Base-by-base conservation (phyloP, 2,888 invertebrate species). In the Pachliopta kotzebuea region DNA sequence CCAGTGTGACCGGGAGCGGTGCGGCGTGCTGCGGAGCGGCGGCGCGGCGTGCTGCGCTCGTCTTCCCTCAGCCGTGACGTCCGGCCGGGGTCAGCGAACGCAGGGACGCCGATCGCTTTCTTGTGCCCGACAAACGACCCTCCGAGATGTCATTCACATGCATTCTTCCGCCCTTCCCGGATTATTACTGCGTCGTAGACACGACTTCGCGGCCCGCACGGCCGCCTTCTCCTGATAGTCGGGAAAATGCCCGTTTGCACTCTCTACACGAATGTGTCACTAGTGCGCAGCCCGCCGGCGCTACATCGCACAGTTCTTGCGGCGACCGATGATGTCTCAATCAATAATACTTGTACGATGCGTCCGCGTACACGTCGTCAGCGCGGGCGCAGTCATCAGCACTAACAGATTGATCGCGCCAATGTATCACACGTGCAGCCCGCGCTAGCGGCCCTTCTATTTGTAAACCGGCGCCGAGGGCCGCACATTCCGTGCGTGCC, bases 381-480 rank as follows among this genome's bases (percentile, higher is more conserved):
- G 79, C 80, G 76, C 80, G 21, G 56, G 61, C 65, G 65, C 65
- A 60, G 56, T 56, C 65, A 80, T 83, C 82, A 81, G 82, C 80
- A 84, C 82, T 84, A 87, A 87, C 84, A 84, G 86, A 88, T 86
- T 83, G 84, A 87, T 88, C 84, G 85, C 81, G 77, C 84, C 84
- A 79, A 88, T 87, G 86, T 85, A 87, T 88, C 83, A 88, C 88
- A 88, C 88, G 87, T 88, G 90, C 86, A 86, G 85, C 82, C 80
- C 80, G 83, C 79, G 78, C 84, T 85, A 83, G 86, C 82, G 86
- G 88, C 87, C 89, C 89, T 90, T 90, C 89, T 90, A 90, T 90
- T 89, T 90, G 90, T 90, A 88, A 89, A 87, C 88, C 85, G 89
- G 90, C 89, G 89, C 87, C 88, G 88, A 85, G 86, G 88, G 88